Percentiles rank a stretch among this genome's conserved stretches.
Evolutionary conservation across 2,888 invertebrate species (phyloP).

Genomic region (Cosmorhoe ocellata): DNA sequence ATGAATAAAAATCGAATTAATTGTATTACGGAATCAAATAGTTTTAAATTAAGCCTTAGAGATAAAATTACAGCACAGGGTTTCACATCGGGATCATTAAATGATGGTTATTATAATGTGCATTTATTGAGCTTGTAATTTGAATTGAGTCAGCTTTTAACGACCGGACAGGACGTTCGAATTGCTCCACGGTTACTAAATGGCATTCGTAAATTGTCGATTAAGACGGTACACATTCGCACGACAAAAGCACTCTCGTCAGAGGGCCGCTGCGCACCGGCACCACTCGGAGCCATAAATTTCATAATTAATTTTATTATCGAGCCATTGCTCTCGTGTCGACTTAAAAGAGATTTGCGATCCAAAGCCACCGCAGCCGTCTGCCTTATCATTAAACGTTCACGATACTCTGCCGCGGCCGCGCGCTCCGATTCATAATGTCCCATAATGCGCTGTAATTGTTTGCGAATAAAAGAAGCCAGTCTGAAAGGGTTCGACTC

Average conservation of each 20-base stretch:
- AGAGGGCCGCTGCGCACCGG: constrained; percentile 47
- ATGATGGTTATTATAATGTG: constrained; percentile 45
- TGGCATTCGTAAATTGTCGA: constrained; percentile 65
- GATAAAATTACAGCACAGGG: constrained; percentile 38
- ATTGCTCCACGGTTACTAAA: constrained; percentile 50
- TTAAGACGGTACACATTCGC: constrained; percentile 66
- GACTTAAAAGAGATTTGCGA: constrained; percentile 74
- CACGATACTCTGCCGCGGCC: constrained; percentile 55
- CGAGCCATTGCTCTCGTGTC: constrained; percentile 67
- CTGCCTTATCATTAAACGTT: constrained; percentile 72
- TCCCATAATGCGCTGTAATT: constrained; percentile 65
- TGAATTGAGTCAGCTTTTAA: constrained; percentile 53
- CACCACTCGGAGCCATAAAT: constrained; percentile 60
- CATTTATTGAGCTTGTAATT: constrained; percentile 49
- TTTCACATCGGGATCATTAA: constrained; percentile 41
- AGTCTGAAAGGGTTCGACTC: constrained; percentile 55
- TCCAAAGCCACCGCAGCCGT: constrained; percentile 62
- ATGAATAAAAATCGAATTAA: constrained; percentile 10
- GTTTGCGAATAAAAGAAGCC: constrained; percentile 64
- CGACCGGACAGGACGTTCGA: constrained; percentile 47
- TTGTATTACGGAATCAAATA: constrained; percentile 17
- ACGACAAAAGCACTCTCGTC: constrained; percentile 59
- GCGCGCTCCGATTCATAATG: constrained; percentile 56
- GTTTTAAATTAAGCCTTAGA: constrained; percentile 22
- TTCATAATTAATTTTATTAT: constrained; percentile 76